Evolutionary conservation across 2,888 invertebrate genomes (phyloP), one percentile per base, ranked within the genome.

Genomic region (Pseudococcus jackbeardsleyi): DNA sequence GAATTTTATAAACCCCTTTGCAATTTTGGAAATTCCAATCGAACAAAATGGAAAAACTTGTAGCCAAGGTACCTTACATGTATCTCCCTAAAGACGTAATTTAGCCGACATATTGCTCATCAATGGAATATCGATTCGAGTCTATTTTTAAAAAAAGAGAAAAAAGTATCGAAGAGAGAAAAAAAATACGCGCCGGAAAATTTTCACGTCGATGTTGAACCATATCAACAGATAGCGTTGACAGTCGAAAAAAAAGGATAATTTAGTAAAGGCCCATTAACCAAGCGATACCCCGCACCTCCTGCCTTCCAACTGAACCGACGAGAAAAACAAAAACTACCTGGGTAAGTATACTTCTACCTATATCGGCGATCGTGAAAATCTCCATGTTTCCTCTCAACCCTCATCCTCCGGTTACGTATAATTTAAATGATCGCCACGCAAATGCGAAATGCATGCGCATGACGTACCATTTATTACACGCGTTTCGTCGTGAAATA

Each of bases 141-240:
- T 59, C 59, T 59, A 19, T 59, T 59, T 5, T 15, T 8, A 59
- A 19, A 59, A 59, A 19, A 11, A n/a, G 9, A 59, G 6, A 59
- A 59, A 59, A 59, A 59, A 59, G 19, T 6, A 59, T 59, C n/a
- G 59, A 59, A 59, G 9, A 59, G 5, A 19, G 19, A 19, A 59
- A 59, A 59, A 59, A 59, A 59, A 19, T 59, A 59, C 59, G 9
- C 59, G 59, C 59, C 59, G 59, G 19, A 59, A 59, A 59, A 59
- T 59, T 59, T 59, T 19, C 59, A 59, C 59, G 1, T n/a, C 59
- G 19, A 59, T 59, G n/a, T 19, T 0, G 9, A 59, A 72, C 68
- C 68, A 33, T 72, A 72, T 72, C 68, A 72, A 72, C 68, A 72
- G 33, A 72, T 72, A 72, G 68, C 68, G 68, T 72, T 72, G 68